Percentiles rank a stretch among this genome's conserved stretches.
phyloP scores from a whole-genome alignment of 2,797 vertebrate genomes.

The Rhodeus uyekii region DNA sequence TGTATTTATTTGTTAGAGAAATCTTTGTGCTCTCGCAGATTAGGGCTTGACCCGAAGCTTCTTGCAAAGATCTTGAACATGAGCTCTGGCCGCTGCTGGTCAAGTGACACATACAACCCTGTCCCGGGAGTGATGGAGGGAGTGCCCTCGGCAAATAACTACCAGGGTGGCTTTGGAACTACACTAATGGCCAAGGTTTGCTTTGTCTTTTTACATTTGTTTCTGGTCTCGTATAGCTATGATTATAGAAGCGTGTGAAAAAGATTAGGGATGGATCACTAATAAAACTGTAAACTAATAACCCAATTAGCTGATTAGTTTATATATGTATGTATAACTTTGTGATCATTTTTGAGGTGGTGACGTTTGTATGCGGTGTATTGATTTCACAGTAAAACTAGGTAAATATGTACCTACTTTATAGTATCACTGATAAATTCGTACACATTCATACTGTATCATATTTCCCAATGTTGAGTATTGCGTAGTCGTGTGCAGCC shows the following conservation, averaged over 20 bases:
- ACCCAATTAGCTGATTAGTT: too few species aligned
- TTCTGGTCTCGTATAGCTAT: too few species aligned
- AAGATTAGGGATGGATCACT: too few species aligned
- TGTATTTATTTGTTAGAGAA: not conserved
- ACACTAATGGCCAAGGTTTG: constrained; percentile 96
- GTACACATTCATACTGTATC: not conserved
- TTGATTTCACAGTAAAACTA: not conserved
- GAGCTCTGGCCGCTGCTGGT: constrained; percentile 98
- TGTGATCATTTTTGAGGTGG: not conserved
- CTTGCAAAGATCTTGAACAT: constrained; percentile 97
- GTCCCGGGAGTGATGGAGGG: constrained; percentile 99
- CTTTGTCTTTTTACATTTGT: too few species aligned
- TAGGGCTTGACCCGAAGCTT: constrained; percentile 96
- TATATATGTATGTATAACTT: not conserved
- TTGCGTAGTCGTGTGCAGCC: not conserved
- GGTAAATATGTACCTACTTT: not conserved
- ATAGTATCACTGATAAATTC: not conserved
- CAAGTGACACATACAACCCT: constrained; percentile 98
- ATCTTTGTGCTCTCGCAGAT: constrained; percentile 77
- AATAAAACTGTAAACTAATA: too few species aligned
- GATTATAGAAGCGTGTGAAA: too few species aligned
- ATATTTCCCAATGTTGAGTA: not conserved
- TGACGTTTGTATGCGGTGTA: not conserved
- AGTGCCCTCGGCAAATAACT: constrained; percentile 95
- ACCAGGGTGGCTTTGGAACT: constrained; percentile 95